Conservation (phyloP, 2,113 vertebrate species). For the Lepus timidus region DNA sequence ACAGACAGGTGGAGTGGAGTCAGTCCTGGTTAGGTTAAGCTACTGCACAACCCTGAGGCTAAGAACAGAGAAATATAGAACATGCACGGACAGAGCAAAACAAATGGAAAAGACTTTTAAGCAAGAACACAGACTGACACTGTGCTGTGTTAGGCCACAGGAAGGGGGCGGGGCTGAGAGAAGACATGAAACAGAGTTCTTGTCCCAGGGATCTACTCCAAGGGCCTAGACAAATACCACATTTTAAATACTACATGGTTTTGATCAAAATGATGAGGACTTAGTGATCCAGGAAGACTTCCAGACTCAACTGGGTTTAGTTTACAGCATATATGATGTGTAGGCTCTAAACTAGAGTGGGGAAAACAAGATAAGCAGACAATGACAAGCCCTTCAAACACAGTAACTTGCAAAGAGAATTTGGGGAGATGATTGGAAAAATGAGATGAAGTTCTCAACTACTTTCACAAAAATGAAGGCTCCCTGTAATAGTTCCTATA, state of each 20-base stretch:
- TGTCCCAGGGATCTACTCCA: not conserved
- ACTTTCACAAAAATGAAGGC: conserved; percentile 2
- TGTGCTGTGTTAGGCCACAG: not conserved
- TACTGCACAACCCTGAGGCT: not conserved
- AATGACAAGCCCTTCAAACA: not conserved
- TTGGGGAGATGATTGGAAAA: not conserved
- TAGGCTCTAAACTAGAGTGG: not conserved
- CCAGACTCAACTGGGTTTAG: not conserved
- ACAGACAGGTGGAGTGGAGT: not conserved
- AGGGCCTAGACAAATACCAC: not conserved
- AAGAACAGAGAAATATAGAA: not conserved
- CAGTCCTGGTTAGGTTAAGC: not conserved
- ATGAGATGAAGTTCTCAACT: not conserved
- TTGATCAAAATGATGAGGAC: not conserved
- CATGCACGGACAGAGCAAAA: not conserved
- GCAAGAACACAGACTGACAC: not conserved
- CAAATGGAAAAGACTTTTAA: not conserved
- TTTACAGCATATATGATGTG: too few species aligned
- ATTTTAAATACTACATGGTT: not conserved
- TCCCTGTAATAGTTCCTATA: not conserved
- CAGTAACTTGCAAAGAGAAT: not conserved
- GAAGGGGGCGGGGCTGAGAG: too few species aligned
- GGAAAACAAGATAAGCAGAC: not conserved
- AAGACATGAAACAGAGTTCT: not conserved
- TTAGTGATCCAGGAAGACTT: not conserved